Evolutionary conservation across 2,888 invertebrate genomes (phyloP), one percentile per base, ranked within the genome.

Genomic region (Andricus quercusramuli): DNA sequence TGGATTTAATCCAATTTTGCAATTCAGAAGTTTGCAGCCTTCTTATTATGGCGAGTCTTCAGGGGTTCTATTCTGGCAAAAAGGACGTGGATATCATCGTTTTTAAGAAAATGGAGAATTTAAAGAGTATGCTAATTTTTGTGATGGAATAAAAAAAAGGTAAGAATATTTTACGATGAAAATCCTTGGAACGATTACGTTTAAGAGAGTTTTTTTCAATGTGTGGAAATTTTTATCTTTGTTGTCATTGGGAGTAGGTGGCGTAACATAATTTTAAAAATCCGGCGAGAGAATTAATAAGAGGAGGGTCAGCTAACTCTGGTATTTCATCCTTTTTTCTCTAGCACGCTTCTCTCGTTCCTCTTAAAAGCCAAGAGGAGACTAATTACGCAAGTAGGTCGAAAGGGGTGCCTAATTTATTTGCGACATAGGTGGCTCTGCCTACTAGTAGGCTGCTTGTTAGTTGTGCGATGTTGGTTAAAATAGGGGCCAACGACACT

Each of bases 361-460:
- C 86, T 87, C 87, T 86, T 86, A 85, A 85, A 87, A 85, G 85
- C 81, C 83, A 77, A 86, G 84, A 88, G 89, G 91, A 90, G 88
- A 87, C 90, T 90, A 91, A 91, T 91, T 91, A 91, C 89, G 89
- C 89, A 91, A 91, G 88, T 91, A 90, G 91, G 91, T 91, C 91
- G 90, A 90, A 90, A 90, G 90, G 90, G 90, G 87, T 89, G 88
- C 89, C 91, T 90, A 91, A 91, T 91, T 91, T 90, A 90, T 91
- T 90, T 90, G 89, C 89, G 86, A 89, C 89, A 87, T 89, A 90
- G 90, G 88, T 90, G 89, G 87, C 87, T 85, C 80, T 84, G 86
- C 86, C 86, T 85, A 82, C 86, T 83, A 85, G 74, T 81, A 85
- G 81, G 67, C 83, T 80, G 86, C 89, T 89, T 90, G 90, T 91